Evolutionary conservation across 2,888 invertebrate genomes (phyloP).

Genomic region (Megalurothrips usitatus): DNA sequence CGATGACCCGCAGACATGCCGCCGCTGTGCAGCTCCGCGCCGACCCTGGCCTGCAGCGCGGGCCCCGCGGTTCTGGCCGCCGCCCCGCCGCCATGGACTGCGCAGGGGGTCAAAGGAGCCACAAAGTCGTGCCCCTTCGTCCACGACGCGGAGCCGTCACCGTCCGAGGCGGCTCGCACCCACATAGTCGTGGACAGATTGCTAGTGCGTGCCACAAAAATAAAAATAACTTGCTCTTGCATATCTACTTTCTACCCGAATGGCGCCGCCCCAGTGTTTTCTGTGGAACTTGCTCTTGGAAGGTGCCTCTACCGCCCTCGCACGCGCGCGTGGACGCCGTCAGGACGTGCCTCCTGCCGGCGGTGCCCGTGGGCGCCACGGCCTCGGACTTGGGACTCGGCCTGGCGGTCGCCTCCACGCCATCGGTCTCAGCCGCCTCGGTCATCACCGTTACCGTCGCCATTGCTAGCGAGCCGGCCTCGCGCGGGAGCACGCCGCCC

Average conservation of each 20-base stretch:
- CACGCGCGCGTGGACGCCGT: neutral
- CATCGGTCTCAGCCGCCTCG: neutral
- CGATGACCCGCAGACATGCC: neutral
- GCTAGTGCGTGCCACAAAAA: neutral
- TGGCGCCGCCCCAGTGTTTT: too few relatives aligned
- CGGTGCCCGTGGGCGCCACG: neutral
- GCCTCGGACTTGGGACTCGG: neutral
- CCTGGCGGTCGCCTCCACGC: neutral
- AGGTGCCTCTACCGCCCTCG: conserved; percentile 5
- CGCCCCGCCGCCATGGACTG: neutral
- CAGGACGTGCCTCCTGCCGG: neutral
- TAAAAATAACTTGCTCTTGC: too few relatives aligned
- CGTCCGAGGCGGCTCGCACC: neutral
- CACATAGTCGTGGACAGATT: neutral
- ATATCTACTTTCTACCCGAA: too few relatives aligned
- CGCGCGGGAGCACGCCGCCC: neutral
- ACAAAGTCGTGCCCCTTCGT: conserved; percentile 22
- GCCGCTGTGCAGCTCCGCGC: neutral
- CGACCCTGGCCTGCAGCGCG: neutral
- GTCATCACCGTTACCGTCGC: neutral
- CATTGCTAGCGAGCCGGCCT: neutral
- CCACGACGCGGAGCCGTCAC: neutral
- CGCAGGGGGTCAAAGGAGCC: neutral
- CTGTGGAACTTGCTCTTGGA: too few relatives aligned
- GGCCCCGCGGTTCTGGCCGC: neutral